Evolutionary conservation across 2,113 vertebrate genomes (phyloP), one percentile per base, ranked within the genome.

Genomic region (Vimba vimba): DNA sequence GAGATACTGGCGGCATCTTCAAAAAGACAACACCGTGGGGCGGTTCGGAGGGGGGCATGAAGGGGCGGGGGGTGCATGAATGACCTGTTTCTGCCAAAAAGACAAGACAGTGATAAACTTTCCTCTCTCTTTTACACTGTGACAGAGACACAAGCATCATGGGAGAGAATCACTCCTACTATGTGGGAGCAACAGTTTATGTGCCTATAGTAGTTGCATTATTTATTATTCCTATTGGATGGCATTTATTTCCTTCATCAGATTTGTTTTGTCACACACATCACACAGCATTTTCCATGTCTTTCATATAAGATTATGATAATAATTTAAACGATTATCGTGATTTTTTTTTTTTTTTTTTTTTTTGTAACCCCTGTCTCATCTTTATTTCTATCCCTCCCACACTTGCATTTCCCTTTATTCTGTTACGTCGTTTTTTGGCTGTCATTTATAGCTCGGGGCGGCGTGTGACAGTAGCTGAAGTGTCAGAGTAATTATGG

Each of bases 101-200:
- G 95, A 96, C 93, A 95, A 94, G 94, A 95, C 95, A 94, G 94
- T 96, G 95, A 96, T 96, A 96, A 97, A 97, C 96, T 97, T 96
- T 95, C 94, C 94, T 92, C 92, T 92, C 93, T 90, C 76, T 81
- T 88, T 84, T 84, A 86, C 86, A 82, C 84, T 69, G 85, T 71
- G 89, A 82, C 77, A 57, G 50, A 74, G 66, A 80, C 82, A 62
- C 66, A 66, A 52, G 52, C 64, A 57, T 62, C 79, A 50, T 13
- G 43, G 39, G 60, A 52, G 80, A 69, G 19, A n/a, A 23, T 30
- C 43, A 9, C 60, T 81, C 45, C 43, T 9, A 50, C 4, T 21
- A 43, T 43, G 12, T 17, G 39, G 36, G 8, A 66, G 59, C 80
- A 82, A 69, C 80, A 82, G 62, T 23, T 82, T 12, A 27, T 33